Evolutionary conservation across 1,140 invertebrate species (phyloP).

Genomic region (Heliconius melpomene): DNA sequence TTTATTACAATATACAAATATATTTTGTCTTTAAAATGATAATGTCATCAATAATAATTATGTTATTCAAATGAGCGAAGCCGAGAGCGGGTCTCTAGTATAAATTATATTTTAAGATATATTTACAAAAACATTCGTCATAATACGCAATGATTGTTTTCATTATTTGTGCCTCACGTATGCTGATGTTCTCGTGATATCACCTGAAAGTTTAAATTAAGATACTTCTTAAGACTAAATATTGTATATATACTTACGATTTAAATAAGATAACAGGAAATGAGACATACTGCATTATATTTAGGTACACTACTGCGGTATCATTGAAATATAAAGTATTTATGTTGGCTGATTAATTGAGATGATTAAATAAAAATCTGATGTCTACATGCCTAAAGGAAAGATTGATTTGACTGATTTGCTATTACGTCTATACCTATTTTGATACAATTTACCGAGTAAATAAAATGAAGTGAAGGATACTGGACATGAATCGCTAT

Average conservation of each 20-base stretch:
- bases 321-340: not conserved
- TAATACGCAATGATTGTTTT: not conserved
- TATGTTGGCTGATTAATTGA: not conserved
- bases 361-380: no score
- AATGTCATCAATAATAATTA: no score
- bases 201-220: slow-evolving; percentile 27
- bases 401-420: no score
- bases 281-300: not conserved
- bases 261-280: slow-evolving; percentile 41
- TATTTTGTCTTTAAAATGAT: no score
- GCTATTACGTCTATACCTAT: no score
- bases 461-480: no score
- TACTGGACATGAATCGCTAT: no score
- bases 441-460: no score
- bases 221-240: slow-evolving; percentile 36
- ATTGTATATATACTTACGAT: slow-evolving; percentile 38
- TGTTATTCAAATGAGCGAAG: no score
- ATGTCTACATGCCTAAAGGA: no score
- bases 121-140: not conserved
- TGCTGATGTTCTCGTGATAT: not conserved
- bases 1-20: no score
- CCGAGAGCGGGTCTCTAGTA: not conserved
- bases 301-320: not conserved
- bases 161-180: not conserved
- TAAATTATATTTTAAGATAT: not conserved